These are phyloP conservation scores for Caligus rogercresseyi DNA, from an alignment of 1,140 invertebrate genomes.

Conservation along the genomic window DNA sequence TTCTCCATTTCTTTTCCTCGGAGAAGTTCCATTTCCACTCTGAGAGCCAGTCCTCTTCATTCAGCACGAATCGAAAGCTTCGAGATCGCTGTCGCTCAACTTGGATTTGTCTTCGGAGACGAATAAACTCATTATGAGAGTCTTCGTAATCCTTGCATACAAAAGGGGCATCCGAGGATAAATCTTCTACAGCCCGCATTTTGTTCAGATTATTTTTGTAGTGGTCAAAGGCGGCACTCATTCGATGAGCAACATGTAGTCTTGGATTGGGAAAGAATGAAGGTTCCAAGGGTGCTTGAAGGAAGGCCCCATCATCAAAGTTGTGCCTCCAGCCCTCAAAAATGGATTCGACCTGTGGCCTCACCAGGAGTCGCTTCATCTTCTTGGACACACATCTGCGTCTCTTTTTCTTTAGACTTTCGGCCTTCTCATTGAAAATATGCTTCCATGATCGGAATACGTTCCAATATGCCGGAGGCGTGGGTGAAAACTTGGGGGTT, in stretches of 20 bases:
- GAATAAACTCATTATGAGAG: not conserved
- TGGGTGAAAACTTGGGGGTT: not conserved
- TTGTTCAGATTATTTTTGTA: not conserved
- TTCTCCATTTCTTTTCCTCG: not conserved
- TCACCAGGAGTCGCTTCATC: not conserved
- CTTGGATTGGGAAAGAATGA: not conserved
- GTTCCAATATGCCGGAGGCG: not conserved
- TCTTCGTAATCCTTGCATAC: not conserved
- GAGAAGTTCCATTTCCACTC: not conserved
- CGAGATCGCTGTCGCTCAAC: not conserved
- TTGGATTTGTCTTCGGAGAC: not conserved
- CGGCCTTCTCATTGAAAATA: not conserved
- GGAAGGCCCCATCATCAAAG: not conserved
- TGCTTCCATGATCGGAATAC: not conserved
- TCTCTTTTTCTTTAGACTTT: not conserved
- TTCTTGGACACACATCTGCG: not conserved
- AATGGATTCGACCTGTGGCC: not conserved
- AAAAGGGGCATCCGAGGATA: not conserved
- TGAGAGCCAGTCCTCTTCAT: not conserved
- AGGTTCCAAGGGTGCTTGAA: not conserved
- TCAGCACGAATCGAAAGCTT: not conserved
- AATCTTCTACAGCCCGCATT: not conserved
- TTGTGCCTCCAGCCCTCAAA: not conserved
- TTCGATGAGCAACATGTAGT: not conserved
- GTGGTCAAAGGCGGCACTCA: not conserved